Percentiles rank a stretch among this genome's conserved stretches.
Evolutionary conservation across 2,113 vertebrate genomes (phyloP).

Genomic region (Leiothrix lutea): DNA sequence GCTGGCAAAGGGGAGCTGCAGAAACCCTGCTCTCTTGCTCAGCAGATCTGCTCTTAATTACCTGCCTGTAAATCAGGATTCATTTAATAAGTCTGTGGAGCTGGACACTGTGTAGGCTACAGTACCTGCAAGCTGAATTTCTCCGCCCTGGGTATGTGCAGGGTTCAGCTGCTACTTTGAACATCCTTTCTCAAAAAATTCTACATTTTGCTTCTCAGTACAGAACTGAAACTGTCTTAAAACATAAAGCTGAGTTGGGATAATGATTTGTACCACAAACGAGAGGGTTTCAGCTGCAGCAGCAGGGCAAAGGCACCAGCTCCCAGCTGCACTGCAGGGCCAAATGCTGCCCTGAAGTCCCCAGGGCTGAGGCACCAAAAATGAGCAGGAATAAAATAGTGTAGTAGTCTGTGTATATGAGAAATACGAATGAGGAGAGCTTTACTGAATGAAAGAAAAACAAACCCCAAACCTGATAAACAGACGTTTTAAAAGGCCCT

Average conservation of each 20-base stretch:
- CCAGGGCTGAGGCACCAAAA: background rate
- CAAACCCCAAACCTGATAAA: background rate
- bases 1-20: constrained; percentile 2
- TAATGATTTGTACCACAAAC: fast-evolving
- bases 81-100: background rate
- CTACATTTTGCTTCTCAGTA: background rate
- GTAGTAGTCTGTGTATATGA: background rate
- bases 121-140: background rate
- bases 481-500: background rate
- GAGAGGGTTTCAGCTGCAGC: background rate
- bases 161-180: background rate
- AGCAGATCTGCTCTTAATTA: constrained; percentile 57
- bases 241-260: background rate
- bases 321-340: background rate
- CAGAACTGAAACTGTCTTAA: background rate
- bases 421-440: background rate
- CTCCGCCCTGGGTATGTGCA: fast-evolving
- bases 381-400: background rate
- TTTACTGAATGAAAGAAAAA: background rate
- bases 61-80: constrained; percentile 40
- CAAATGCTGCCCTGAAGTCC: background rate
- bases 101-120: background rate
- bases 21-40: background rate
- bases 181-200: background rate
- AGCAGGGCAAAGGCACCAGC: background rate